Evolutionary conservation across 92 coral and sea anemone genomes (phyloP), one percentile per base, ranked within the genome.

Genomic region (Palythoa heliodiscus): DNA sequence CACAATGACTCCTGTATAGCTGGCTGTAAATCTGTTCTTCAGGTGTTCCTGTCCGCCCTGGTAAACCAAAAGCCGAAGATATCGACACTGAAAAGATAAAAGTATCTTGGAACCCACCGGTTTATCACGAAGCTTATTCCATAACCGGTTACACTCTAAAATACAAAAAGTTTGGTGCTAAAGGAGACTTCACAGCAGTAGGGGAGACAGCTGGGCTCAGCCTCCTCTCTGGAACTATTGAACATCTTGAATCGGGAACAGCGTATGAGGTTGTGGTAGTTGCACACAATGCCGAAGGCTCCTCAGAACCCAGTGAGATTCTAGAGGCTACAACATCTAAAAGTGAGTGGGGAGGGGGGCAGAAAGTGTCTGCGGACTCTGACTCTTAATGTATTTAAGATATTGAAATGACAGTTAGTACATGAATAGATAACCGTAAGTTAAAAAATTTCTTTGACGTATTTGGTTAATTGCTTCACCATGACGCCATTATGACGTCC

Each of bases 31-130:
- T 63, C 2, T 23, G 2, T 24, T 74, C 9, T 43, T 3, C 69
- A 88, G 90, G 77, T 19, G 67, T 16, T 24, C 90, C 90, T 19
- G 71, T 74, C 1, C 78, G 87, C 35, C 90, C 90, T 24, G 86
- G 76, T 5, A 24, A 75, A 25, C 90, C 86, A 52, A 54, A 7
- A 66, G 87, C 82, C 23, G 81, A 48, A 19, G 79, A 88, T 22
- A 57, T 68, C 20, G 57, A 37, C 9, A 20, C 75, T 17, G 81
- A 88, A 7, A 35, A 37, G 16, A 68, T 83, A 77, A 83, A 76
- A 12, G 23, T 88, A n/a, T 71, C 70, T 17, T 88, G 91, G 91
- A 76, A 77, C 40, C 91, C 67, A 11, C 87, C 91, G 0, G 47
- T 69, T 19, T 47, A 88, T 72, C 78, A 68, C 52, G 50, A 76